phyloP scores from a whole-genome alignment of 2,888 invertebrate genomes.

The Drosophila affinis region DNA sequence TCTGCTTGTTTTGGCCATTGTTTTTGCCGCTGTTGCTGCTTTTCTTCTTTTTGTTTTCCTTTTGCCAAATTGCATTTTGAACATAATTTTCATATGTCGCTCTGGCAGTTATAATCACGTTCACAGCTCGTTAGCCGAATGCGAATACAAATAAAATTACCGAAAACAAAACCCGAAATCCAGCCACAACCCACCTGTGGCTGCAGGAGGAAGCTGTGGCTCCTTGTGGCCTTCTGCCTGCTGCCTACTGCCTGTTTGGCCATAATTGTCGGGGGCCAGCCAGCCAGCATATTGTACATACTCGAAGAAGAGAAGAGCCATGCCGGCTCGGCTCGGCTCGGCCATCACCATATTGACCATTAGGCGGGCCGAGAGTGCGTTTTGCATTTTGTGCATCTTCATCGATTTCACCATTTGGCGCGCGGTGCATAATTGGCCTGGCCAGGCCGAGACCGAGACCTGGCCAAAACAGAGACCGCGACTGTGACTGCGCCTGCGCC shows the following conservation, averaged over 20 bases:
- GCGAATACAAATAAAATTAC: conserved; percentile 50
- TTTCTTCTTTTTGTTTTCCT: conserved; percentile 16
- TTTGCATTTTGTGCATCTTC: conserved; percentile 79
- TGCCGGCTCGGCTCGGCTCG: too few relatives aligned
- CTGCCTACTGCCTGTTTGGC: conserved; percentile 56
- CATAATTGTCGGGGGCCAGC: conserved; percentile 68
- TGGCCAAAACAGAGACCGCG: conserved; percentile 16
- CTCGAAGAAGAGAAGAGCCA: conserved; percentile 9
- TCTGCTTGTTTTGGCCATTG: conserved; percentile 64
- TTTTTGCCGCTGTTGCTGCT: conserved; percentile 48
- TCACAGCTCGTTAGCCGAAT: conserved; percentile 76
- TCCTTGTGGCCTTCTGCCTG: conserved; percentile 11
- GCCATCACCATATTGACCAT: conserved; percentile 76
- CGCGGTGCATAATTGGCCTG: conserved; percentile 75
- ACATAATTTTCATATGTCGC: conserved; percentile 80
- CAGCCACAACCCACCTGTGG: conserved; percentile 74
- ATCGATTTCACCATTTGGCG: conserved; percentile 79
- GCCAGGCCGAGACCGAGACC: conserved; percentile 70
- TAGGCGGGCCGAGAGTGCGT: conserved; percentile 70
- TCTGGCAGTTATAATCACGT: conserved; percentile 75
- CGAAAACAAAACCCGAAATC: conserved; percentile 42
- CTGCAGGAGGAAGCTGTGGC: conserved; percentile 2
- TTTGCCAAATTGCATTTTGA: conserved; percentile 74
- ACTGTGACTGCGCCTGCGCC: too few relatives aligned
- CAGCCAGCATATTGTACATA: conserved; percentile 70